Evolutionary conservation across 2,888 invertebrate species (phyloP), one percentile per base, ranked within the genome.

Genomic region (Tenthredo notha): DNA sequence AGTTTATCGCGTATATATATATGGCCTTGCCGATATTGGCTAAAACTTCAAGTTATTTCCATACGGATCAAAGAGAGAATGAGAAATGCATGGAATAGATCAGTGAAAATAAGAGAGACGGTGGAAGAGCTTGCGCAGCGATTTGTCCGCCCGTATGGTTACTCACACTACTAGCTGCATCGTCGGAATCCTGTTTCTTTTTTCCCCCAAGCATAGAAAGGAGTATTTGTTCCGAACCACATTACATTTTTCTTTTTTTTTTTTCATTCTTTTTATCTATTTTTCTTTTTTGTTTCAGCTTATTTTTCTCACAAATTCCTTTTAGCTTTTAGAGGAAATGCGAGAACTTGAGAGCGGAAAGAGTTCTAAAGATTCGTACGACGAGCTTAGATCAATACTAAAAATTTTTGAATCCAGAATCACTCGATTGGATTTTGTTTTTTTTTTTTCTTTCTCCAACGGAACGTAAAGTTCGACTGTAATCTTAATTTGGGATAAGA

Each of bases 111-210:
- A 9, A 37, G 70, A 72, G 61, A 61, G 61, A 61, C 61, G 61
- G 18, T 12, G 12, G 25, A 61, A 25, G 54, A 54, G 54, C 54
- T 54, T 54, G 54, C 54, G 54, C n/a, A 54, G 54, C 54, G n/a
- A 54, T 54, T 61, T 25, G 61, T 61, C 61, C 61, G 61, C 25
- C 25, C 61, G 61, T 61, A 61, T 61, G 25, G 21, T 61, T 61
- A 12, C 61, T 61, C 61, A 25, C 61, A 61, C 61, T 61, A 61
- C 61, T 61, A 21, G 25, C 1, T 37, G 37, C 37, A 25, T 12
- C 61, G 25, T 21, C 25, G 9, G 12, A 21, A 61, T 25, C 21
- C 10, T 12, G 12, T 25, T 61, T 61, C 21, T 25, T 61, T 61
- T 61, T 25, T 61, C 21, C 10, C 10, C 10, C 10, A 21, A 61